phyloP scores from a whole-genome alignment of 2,113 vertebrate species.

The Benitochromis conjunctus region DNA sequence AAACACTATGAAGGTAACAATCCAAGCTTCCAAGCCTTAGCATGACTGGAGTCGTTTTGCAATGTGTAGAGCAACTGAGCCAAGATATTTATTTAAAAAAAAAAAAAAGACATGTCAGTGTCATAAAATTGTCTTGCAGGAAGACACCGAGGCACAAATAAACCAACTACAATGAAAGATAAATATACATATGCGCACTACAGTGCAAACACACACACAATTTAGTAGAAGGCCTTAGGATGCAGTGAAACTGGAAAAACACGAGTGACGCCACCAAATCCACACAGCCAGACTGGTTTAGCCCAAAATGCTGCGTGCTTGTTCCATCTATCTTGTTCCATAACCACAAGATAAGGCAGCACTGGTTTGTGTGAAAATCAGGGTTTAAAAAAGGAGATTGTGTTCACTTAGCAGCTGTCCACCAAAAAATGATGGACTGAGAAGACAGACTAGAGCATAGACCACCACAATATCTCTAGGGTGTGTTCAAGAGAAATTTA shows the following conservation, averaged over 20 bases:
- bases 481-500: conserved; percentile 20
- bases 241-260: conserved; percentile 68
- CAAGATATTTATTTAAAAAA: neutral
- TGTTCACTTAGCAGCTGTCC: conserved; percentile 13
- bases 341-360: neutral
- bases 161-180: neutral
- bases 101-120: conserved; percentile 25
- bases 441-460: neutral
- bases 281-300: conserved; percentile 57
- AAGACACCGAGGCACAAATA: neutral
- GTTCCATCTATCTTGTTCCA: conserved; percentile 6
- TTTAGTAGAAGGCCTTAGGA: conserved; percentile 2
- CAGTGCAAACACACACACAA: neutral
- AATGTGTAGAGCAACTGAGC: neutral
- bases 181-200: neutral
- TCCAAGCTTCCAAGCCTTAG: neutral
- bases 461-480: neutral
- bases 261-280: conserved; percentile 48
- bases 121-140: neutral
- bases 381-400: conserved; percentile 18
- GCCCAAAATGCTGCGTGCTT: conserved; percentile 18
- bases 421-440: neutral
- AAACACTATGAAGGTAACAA: neutral
- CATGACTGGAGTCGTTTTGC: conserved; percentile 35
- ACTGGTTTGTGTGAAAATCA: conserved; percentile 27